These are phyloP conservation scores for Alouatta palliata DNA, from an alignment of 2,113 vertebrate species.

Conservation along the genomic window DNA sequence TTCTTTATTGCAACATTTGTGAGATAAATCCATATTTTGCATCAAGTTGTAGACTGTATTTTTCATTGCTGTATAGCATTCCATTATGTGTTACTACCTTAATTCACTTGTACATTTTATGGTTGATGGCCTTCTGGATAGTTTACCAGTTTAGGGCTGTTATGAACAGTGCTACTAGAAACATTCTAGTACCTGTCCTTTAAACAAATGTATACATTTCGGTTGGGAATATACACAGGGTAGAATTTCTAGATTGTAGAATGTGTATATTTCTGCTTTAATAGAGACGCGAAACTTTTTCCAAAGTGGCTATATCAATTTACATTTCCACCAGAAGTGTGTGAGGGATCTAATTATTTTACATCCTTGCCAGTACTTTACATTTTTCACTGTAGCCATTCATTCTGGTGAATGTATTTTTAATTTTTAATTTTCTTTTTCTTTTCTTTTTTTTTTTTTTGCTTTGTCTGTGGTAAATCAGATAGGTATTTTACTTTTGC, in stretches of 20 bases:
- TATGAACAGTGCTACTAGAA: neutral
- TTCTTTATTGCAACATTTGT: constrained; percentile 36
- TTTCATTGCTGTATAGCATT: neutral
- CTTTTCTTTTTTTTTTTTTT: neutral
- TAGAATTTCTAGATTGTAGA: neutral
- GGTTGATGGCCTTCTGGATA: neutral
- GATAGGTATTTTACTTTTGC: neutral
- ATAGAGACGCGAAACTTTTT: neutral
- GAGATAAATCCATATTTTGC: constrained; percentile 1
- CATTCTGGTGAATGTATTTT: neutral
- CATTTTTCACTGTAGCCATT: neutral
- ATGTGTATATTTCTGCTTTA: constrained; percentile 21
- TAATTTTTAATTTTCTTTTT: constrained; percentile 13
- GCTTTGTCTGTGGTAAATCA: constrained; percentile 24
- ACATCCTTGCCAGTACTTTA: neutral
- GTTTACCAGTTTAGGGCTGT: neutral
- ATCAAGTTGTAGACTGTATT: neutral
- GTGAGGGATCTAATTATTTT: neutral
- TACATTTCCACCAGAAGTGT: neutral
- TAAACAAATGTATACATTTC: neutral
- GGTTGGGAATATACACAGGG: neutral
- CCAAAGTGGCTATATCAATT: neutral
- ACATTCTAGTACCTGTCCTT: neutral
- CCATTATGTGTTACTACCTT: neutral
- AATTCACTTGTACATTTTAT: constrained; percentile 2